Conservation (phyloP, 2,888 invertebrate species). For the Himalopsyche kuldschensis region DNA sequence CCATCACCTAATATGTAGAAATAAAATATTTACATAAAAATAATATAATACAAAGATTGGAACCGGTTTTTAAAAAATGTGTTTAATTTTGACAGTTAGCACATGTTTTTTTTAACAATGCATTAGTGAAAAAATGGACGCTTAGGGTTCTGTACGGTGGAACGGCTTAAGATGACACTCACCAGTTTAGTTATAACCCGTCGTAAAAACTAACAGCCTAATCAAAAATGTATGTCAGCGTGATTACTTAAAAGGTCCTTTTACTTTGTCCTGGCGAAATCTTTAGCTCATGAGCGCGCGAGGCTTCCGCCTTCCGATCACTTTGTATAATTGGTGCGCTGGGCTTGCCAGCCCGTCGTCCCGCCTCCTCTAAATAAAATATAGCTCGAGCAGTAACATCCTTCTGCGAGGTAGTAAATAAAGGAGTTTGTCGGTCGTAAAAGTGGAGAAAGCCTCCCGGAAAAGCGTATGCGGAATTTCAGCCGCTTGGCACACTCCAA, state of each 20-base stretch:
- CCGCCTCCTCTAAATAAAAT: not conserved
- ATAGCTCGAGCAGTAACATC: not conserved
- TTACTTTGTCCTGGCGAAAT: not conserved
- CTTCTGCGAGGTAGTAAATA: not conserved
- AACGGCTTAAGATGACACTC: too few species aligned
- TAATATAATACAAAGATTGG: too few species aligned
- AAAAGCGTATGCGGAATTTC: not conserved
- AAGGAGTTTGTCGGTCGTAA: not conserved
- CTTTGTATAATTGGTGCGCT: not conserved
- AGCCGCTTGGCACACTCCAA: not conserved
- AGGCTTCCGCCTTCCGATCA: not conserved
- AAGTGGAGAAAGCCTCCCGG: not conserved
- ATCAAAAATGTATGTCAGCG: not conserved
- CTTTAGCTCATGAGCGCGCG: not conserved
- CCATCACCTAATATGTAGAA: too few species aligned
- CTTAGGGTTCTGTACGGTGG: too few species aligned
- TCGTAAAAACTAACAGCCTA: not conserved
- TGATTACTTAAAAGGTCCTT: not conserved
- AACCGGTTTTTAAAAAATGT: too few species aligned
- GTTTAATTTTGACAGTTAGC: too few species aligned
- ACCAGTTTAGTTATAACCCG: not conserved
- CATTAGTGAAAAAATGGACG: too few species aligned
- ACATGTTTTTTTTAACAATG: too few species aligned
- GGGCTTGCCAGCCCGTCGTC: not conserved
- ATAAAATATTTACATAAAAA: too few species aligned